Evolutionary conservation across 2,113 vertebrate genomes (phyloP), one percentile per base, ranked within the genome.

Genomic region (Pseudonaja textilis): DNA sequence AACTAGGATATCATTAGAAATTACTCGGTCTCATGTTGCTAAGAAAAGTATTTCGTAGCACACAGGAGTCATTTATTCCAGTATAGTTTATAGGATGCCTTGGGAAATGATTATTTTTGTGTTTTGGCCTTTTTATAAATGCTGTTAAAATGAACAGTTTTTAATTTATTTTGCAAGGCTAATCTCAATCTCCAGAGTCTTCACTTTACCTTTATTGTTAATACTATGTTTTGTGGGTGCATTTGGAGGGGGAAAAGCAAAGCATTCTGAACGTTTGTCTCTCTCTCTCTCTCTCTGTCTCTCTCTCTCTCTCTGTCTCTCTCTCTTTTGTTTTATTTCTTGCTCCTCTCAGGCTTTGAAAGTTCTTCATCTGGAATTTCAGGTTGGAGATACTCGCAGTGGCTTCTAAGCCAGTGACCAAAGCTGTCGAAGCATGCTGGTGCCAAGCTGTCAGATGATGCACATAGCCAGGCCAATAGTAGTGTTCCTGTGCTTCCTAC

Each of bases 401-500:
- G 95, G 98, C 97, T 97, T 96, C 97, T 96, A 98, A 98, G 98
- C 98, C 98, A 97, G 98, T 97, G 98, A 98, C 95, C 94, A 95
- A 98, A 98, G 98, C 98, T 97, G 98, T 98, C 96, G 98, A 98
- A 97, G 97, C 96, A 98, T 97, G 98, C 98, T 97, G 98, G 98
- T 98, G 98, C 98, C 98, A 98, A 98, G 97, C 98, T 98, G 97
- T 98, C 97, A 95, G 98, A 98, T 97, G 98, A 98, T 98, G 98
- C 98, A 96, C 94, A 45, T 97, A 97, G 97, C 98, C 98, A 98
- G 98, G 97, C 98, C 97, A 94, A 29, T 97, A 98, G 97, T 98
- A 98, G 98, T 99, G 95, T 96, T 98, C 96, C 98, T 98, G 93
- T 97, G 97, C 97, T 97, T 98, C 96, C 96, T 99, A 85, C 98